phyloP scores from a whole-genome alignment of 2,888 invertebrate genomes.

The Archips crataeganus region DNA sequence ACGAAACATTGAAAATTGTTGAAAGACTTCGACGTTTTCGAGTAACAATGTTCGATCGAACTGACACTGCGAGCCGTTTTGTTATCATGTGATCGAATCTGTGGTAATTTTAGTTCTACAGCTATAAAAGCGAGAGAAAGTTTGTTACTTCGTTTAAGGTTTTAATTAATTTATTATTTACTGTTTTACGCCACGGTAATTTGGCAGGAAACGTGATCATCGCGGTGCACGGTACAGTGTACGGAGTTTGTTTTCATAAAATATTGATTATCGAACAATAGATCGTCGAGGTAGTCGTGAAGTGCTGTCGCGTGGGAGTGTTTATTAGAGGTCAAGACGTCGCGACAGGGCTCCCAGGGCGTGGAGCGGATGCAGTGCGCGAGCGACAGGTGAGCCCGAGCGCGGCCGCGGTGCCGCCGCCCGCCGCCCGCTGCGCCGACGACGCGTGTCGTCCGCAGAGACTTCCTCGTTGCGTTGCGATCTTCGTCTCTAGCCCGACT shows the following conservation, averaged over 20 bases:
- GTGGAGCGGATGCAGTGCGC: slow-evolving; percentile 26
- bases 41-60: background rate
- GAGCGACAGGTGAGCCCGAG: slow-evolving; percentile 29
- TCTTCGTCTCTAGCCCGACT: background rate
- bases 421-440: background rate
- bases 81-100: slow-evolving; percentile 42
- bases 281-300: slow-evolving; percentile 27
- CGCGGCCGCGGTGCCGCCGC: too few species aligned
- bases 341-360: slow-evolving; percentile 15
- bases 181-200: slow-evolving; percentile 17
- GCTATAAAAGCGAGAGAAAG: slow-evolving; percentile 41
- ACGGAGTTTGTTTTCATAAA: background rate
- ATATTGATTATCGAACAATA: slow-evolving; percentile 11
- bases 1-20: too few species aligned
- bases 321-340: slow-evolving; percentile 32
- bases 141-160: slow-evolving; percentile 38
- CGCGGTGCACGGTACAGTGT: slow-evolving; percentile 5
- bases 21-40: too few species aligned
- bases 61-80: slow-evolving; percentile 13
- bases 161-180: slow-evolving; percentile 36
- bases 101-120: slow-evolving; percentile 40
- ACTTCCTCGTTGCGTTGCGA: background rate
- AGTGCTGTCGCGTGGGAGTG: slow-evolving; percentile 38
- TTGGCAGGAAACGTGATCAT: slow-evolving; percentile 8
- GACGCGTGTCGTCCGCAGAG: slow-evolving; percentile 9